Evolutionary conservation across 1,140 invertebrate genomes (phyloP).

Genomic region (Cylas formicarius): DNA sequence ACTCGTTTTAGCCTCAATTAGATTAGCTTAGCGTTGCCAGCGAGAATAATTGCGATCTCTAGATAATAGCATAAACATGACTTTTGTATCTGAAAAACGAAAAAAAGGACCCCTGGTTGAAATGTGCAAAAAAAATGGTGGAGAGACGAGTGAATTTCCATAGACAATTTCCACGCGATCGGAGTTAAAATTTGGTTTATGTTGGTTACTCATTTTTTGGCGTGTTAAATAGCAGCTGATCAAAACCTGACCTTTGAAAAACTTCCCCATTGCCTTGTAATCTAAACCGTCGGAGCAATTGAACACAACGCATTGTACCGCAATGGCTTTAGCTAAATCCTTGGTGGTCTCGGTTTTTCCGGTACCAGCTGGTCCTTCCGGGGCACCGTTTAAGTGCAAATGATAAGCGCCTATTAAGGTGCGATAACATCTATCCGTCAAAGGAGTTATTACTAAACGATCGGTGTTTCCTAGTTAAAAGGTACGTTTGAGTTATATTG

Average conservation of each 20-base stretch:
- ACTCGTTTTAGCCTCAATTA: no score
- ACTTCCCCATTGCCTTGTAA: constrained; percentile 89
- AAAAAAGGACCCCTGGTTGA: no score
- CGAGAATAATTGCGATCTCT: no score
- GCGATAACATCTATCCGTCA: constrained; percentile 80
- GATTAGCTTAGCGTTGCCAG: no score
- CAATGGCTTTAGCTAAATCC: constrained; percentile 81
- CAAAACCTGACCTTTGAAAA: constrained; percentile 79
- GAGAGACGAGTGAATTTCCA: no score
- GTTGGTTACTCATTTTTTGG: no score
- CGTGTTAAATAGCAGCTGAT: background rate
- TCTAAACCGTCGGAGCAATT: constrained; percentile 93
- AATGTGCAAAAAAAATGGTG: no score
- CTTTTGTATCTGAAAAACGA: no score
- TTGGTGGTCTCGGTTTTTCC: constrained; percentile 58
- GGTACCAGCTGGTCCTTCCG: constrained; percentile 71
- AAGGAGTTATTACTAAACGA: constrained; percentile 71
- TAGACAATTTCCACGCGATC: no score
- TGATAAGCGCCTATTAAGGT: constrained; percentile 84
- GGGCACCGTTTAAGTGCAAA: constrained; percentile 78
- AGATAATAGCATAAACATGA: no score
- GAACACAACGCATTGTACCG: constrained; percentile 89
- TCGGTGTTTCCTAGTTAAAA: constrained; percentile 50
- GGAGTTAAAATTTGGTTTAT: no score
- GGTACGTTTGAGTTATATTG: background rate